A percentile compares a stretch with the other conserved stretches of the same genome.
phyloP scores from a whole-genome alignment of 2,797 vertebrate genomes.

The Pteropus rufus region DNA sequence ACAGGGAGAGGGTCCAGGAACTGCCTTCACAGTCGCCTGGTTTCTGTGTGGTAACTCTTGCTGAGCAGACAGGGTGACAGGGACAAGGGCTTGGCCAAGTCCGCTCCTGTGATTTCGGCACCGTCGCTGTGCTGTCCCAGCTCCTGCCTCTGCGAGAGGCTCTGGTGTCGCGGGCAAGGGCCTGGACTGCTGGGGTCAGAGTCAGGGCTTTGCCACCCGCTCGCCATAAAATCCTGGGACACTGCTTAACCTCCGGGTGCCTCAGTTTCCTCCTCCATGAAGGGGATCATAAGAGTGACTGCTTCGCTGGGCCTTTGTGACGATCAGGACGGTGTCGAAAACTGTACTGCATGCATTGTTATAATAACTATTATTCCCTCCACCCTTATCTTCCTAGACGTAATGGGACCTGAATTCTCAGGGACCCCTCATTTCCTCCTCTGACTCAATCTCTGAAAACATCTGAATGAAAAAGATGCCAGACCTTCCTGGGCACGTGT shows the following conservation, averaged over 20 bases:
- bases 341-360: neutral
- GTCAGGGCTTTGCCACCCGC: neutral
- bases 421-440: neutral
- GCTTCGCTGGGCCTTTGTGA: neutral
- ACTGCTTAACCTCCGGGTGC: neutral
- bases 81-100: neutral
- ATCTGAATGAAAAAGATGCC: neutral
- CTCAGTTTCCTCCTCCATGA: neutral
- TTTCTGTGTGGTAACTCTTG: neutral
- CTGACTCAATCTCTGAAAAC: neutral
- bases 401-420: neutral
- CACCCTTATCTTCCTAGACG: neutral
- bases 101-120: neutral
- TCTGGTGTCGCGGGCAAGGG: neutral
- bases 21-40: neutral
- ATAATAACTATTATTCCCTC: neutral
- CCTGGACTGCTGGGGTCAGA: neutral
- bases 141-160: neutral
- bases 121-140: fast-evolving
- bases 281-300: neutral
- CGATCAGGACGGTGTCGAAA: neutral
- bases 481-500: neutral
- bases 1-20: neutral
- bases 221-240: neutral
- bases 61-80: too few species aligned